phyloP scores from a whole-genome alignment of 2,888 invertebrate genomes.

The Campaea margaritaria region DNA sequence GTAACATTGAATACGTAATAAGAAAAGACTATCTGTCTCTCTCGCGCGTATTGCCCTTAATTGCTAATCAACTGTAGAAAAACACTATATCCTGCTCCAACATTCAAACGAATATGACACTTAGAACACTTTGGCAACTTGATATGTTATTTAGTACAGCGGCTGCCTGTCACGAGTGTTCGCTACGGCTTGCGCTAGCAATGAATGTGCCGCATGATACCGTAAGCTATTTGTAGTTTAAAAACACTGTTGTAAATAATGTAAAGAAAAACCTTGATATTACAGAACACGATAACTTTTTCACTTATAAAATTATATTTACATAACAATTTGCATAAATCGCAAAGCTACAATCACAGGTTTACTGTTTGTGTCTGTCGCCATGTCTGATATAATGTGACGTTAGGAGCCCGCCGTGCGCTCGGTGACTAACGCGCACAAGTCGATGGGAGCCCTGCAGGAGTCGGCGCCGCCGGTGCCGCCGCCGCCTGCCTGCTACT shows the following conservation, averaged over 20 bases:
- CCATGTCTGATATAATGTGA: not conserved
- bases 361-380: not conserved
- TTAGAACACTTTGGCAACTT: not conserved
- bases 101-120: too few species aligned
- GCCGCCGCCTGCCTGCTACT: conserved; percentile 71
- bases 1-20: too few species aligned
- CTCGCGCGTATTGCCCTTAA: too few species aligned
- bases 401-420: conserved; percentile 44
- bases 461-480: conserved; percentile 73
- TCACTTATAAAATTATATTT: not conserved
- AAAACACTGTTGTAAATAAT: not conserved
- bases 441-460: conserved; percentile 71
- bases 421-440: conserved; percentile 54
- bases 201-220: conserved; percentile 1
- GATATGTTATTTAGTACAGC: not conserved
- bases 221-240: not conserved
- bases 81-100: too few species aligned
- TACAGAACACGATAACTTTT: not conserved
- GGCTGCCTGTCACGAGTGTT: not conserved
- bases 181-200: not conserved
- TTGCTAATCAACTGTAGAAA: too few species aligned
- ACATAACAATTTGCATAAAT: not conserved
- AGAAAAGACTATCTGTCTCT: too few species aligned
- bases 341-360: not conserved
- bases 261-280: not conserved